Percentiles rank a stretch among this genome's conserved stretches.
phyloP scores from a whole-genome alignment of 2,888 invertebrate genomes.

The Drosophila testacea region DNA sequence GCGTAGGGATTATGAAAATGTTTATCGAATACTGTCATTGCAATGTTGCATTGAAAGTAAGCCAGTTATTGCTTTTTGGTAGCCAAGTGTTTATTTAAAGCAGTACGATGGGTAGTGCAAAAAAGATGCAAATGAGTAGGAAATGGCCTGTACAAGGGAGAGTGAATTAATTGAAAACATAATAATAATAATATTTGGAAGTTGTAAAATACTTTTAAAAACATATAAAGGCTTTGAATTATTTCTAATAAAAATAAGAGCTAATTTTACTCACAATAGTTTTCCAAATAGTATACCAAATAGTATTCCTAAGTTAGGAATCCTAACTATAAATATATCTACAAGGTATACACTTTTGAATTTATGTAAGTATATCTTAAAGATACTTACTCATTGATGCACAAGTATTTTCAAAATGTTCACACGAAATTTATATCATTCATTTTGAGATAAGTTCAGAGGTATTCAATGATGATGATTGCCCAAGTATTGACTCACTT shows the following conservation, averaged over 20 bases:
- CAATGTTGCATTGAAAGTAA: background rate
- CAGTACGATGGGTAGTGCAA: background rate
- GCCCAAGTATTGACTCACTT: constrained; percentile 52
- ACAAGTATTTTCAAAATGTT: background rate
- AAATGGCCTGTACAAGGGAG: too few relatives aligned
- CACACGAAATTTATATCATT: constrained; percentile 12
- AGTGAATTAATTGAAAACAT: too few relatives aligned
- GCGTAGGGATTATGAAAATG: background rate
- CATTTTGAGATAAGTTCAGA: constrained; percentile 4
- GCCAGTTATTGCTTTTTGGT: background rate
- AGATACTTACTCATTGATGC: background rate
- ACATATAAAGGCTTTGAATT: too few relatives aligned
- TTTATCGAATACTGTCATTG: constrained; percentile 4
- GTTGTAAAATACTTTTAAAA: too few relatives aligned
- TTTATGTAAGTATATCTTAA: background rate
- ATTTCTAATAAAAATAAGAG: too few relatives aligned
- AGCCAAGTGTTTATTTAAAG: background rate
- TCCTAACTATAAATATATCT: too few relatives aligned
- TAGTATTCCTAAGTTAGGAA: too few relatives aligned
- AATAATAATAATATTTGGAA: too few relatives aligned
- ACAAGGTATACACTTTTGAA: too few relatives aligned
- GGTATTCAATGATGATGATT: constrained; percentile 19
- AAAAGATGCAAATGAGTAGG: background rate
- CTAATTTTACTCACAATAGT: too few relatives aligned
- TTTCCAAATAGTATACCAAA: too few relatives aligned